These are phyloP conservation scores for Hippocampus zosterae DNA, from an alignment of 2,113 vertebrate genomes.

Conservation along the genomic window DNA sequence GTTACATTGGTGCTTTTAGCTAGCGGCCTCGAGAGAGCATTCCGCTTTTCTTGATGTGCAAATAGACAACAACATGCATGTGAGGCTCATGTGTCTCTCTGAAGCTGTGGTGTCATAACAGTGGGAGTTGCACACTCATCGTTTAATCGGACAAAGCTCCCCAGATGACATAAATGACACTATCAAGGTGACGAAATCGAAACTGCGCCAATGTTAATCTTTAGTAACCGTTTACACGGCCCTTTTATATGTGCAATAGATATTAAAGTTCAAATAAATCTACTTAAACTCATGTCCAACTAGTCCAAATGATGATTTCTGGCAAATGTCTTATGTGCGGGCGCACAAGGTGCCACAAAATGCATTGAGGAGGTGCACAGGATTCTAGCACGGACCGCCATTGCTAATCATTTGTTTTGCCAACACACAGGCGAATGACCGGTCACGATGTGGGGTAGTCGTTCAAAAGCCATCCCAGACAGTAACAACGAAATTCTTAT, in stretches of 20 bases:
- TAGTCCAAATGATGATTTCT: too few species aligned
- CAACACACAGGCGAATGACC: too few species aligned
- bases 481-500: too few species aligned
- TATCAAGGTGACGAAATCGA: neutral
- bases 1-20: constrained; percentile 4
- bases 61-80: neutral
- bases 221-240: neutral
- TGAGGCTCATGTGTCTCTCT: neutral
- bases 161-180: neutral
- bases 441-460: too few species aligned
- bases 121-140: neutral
- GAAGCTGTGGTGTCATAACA: neutral
- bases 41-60: neutral
- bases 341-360: too few species aligned
- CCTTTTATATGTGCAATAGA: neutral
- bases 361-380: too few species aligned
- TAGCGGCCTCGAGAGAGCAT: neutral
- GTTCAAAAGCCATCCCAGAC: too few species aligned
- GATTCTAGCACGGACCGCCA: too few species aligned
- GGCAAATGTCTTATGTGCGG: too few species aligned
- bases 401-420: too few species aligned
- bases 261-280: neutral
- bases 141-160: neutral
- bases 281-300: neutral
- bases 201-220: neutral